phyloP scores from a whole-genome alignment of 2,888 invertebrate species.

The Isotomurus palustris region DNA sequence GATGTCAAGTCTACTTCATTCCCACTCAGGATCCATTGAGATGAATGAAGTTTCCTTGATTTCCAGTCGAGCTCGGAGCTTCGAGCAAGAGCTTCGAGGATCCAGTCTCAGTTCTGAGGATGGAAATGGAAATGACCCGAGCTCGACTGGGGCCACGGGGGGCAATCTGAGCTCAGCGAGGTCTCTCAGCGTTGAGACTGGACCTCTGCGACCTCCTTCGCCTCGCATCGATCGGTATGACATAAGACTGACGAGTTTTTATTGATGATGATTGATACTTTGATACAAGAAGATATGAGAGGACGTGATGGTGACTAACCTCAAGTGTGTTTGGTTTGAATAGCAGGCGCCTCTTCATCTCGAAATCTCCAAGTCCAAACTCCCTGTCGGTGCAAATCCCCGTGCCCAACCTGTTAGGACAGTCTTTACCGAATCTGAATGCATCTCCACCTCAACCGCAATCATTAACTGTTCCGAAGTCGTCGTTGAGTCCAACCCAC shows the following conservation, averaged over 20 bases:
- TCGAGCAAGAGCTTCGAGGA: slow-evolving; percentile 61
- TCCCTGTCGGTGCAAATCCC: slow-evolving; percentile 65
- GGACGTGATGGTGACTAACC: too few relatives aligned
- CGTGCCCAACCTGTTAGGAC: slow-evolving; percentile 56
- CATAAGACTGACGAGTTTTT: too few relatives aligned
- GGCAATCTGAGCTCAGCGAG: slow-evolving; percentile 21
- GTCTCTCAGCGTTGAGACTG: slow-evolving; percentile 37
- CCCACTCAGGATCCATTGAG: slow-evolving; percentile 66
- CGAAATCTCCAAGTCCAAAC: slow-evolving; percentile 60
- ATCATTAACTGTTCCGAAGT: slow-evolving; percentile 53
- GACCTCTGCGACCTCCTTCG: slow-evolving; percentile 45
- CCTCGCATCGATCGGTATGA: slow-evolving; percentile 47
- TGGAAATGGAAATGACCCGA: slow-evolving; percentile 50
- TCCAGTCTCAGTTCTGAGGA: slow-evolving; percentile 65
- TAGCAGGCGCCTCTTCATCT: slow-evolving; percentile 49
- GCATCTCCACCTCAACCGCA: slow-evolving; percentile 51
- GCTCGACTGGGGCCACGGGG: slow-evolving; percentile 42
- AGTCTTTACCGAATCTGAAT: slow-evolving; percentile 73
- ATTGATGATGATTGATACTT: too few relatives aligned
- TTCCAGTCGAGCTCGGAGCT: slow-evolving; percentile 58
- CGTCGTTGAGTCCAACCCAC: slow-evolving; percentile 49
- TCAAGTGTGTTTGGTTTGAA: neutral
- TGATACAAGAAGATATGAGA: too few relatives aligned
- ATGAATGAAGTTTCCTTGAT: slow-evolving; percentile 59
- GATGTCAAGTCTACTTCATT: slow-evolving; percentile 67